These are phyloP conservation scores for Gambusia yucatana DNA, from an alignment of 2,797 vertebrate genomes.

Conservation along the genomic window DNA sequence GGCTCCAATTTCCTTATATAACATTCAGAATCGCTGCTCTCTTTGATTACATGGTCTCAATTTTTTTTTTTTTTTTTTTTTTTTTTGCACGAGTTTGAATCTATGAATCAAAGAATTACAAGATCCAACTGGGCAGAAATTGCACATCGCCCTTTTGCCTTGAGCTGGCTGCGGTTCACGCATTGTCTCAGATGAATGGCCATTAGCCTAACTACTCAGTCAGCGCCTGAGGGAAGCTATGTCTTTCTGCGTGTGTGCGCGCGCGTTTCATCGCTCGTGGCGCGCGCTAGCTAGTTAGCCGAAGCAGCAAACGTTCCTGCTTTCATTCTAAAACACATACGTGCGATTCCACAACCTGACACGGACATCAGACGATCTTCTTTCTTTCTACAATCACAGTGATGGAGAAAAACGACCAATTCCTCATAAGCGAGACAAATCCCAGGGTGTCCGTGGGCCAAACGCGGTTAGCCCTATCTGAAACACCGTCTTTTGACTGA, in stretches of 20 bases:
- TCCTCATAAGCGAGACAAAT: conserved; percentile 81
- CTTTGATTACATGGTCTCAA: conserved; percentile 62
- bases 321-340: conserved; percentile 34
- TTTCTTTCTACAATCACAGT: conserved; percentile 57
- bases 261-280: conserved; percentile 25
- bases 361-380: conserved; percentile 51
- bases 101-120: conserved; percentile 57
- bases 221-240: conserved; percentile 39
- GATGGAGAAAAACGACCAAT: conserved; percentile 52
- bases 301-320: conserved; percentile 27
- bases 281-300: conserved; percentile 21
- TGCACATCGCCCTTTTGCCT: conserved; percentile 45
- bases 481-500: conserved; percentile 76
- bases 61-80: not conserved
- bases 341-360: conserved; percentile 34
- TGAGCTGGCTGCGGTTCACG: conserved; percentile 52
- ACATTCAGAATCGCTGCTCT: conserved; percentile 53
- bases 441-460: conserved; percentile 80
- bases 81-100: conserved; percentile 46
- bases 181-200: conserved; percentile 65
- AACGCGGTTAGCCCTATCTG: conserved; percentile 87
- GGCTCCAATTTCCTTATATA: conserved; percentile 72
- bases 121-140: conserved; percentile 43
- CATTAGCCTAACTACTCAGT: conserved; percentile 53
- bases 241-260: not conserved